A percentile compares a stretch with the other conserved stretches of the same genome.
Evolutionary conservation across 2,888 invertebrate genomes (phyloP).

Genomic region (Drosophila neotestacea): DNA sequence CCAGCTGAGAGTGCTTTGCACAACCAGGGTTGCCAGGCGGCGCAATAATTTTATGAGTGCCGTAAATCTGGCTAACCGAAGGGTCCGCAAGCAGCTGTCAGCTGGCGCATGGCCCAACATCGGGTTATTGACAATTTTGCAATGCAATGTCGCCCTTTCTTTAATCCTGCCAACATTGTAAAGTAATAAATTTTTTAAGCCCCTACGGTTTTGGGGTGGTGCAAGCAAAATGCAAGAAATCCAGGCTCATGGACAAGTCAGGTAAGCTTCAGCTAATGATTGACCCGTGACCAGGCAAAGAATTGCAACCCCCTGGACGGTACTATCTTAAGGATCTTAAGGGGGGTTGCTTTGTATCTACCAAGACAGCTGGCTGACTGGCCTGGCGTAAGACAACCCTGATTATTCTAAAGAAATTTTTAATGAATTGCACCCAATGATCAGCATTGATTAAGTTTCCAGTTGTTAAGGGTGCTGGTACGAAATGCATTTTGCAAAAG

Average conservation of each 20-base stretch:
- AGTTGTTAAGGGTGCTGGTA: conserved; percentile 31
- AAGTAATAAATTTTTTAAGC: conserved; percentile 51
- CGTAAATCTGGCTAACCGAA: conserved; percentile 58
- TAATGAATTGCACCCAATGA: conserved; percentile 67
- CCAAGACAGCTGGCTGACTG: conserved; percentile 63
- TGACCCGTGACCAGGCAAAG: conserved; percentile 62
- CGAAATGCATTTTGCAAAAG: background rate
- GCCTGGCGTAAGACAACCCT: conserved; percentile 48
- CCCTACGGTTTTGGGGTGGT: conserved; percentile 34
- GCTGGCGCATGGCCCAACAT: conserved; percentile 51
- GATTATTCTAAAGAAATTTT: conserved; percentile 40
- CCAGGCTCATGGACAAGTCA: conserved; percentile 35
- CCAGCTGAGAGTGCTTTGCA: conserved; percentile 53
- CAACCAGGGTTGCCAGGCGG: conserved; percentile 69
- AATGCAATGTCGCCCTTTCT: conserved; percentile 31
- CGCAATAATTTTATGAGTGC: conserved; percentile 61
- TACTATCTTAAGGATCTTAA: conserved; percentile 25
- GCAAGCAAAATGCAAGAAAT: conserved; percentile 13
- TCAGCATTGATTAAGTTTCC: conserved; percentile 59
- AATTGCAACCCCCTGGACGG: conserved; percentile 60
- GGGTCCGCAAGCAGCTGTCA: conserved; percentile 53
- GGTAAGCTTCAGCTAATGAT: conserved; percentile 69
- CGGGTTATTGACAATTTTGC: conserved; percentile 59
- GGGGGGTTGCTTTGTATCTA: conserved; percentile 54
- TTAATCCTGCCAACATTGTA: conserved; percentile 68